Conservation (phyloP, 2,113 vertebrate species). For the Callithrix jacchus region DNA sequence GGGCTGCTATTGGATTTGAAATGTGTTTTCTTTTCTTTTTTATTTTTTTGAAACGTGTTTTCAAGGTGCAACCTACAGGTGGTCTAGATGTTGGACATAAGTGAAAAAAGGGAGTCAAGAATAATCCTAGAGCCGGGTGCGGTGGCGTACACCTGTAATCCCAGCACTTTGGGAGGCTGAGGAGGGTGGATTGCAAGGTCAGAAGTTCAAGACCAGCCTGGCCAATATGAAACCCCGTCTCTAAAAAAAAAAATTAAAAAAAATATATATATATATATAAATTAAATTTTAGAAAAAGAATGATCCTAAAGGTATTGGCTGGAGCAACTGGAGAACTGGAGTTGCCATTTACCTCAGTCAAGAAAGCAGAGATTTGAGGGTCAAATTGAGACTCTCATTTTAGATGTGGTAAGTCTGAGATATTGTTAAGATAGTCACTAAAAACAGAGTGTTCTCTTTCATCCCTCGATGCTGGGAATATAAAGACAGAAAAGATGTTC, state of each 20-base stretch:
- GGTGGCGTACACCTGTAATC: too few species aligned
- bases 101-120: neutral
- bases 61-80: neutral
- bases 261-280: too few species aligned
- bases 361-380: neutral
- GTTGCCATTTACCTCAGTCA: neutral
- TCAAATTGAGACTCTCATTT: constrained; percentile 29
- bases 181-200: too few species aligned
- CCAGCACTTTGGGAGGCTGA: too few species aligned
- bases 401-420: neutral
- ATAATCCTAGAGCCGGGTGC: too few species aligned
- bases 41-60: neutral
- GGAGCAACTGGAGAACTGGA: neutral
- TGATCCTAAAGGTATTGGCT: neutral
- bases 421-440: neutral
- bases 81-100: neutral
- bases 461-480: neutral
- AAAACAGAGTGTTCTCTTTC: neutral
- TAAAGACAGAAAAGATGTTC: neutral
- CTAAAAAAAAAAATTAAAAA: too few species aligned
- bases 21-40: neutral
- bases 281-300: too few species aligned
- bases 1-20: neutral
- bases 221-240: too few species aligned
- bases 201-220: too few species aligned